Percentiles rank a stretch among this genome's conserved stretches.
phyloP scores from a whole-genome alignment of 2,797 vertebrate genomes.

The Notoglanidium macrostoma region DNA sequence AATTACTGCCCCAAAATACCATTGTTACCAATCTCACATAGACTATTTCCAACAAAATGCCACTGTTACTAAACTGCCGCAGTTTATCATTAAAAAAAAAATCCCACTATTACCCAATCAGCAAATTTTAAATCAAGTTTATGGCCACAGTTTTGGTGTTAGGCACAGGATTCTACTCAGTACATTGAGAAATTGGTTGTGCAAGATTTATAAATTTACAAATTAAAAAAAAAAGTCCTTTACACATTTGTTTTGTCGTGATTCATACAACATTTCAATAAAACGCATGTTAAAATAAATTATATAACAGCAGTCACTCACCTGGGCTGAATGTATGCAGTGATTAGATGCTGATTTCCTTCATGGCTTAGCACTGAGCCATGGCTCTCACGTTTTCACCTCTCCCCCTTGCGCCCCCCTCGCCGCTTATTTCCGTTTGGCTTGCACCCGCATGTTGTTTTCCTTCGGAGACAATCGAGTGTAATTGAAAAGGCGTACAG shows the following conservation, averaged over 20 bases:
- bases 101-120: too few species aligned
- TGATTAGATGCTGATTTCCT: constrained; percentile 22
- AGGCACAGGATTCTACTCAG: too few species aligned
- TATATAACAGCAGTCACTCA: too few species aligned
- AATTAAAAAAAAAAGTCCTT: not conserved
- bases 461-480: constrained; percentile 43
- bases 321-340: not conserved
- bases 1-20: not conserved
- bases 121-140: not conserved
- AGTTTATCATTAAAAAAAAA: too few species aligned
- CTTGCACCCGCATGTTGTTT: constrained; percentile 8
- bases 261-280: not conserved
- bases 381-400: constrained; percentile 9
- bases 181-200: not conserved
- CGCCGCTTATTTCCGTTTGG: not conserved
- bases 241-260: too few species aligned
- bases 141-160: not conserved
- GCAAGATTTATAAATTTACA: not conserved
- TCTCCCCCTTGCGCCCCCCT: constrained; percentile 30
- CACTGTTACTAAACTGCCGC: too few species aligned
- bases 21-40: not conserved
- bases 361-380: not conserved
- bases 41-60: not conserved
- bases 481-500: constrained; percentile 57
- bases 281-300: not conserved